Evolutionary conservation across 1,140 invertebrate species (phyloP), one percentile per base, ranked within the genome.

Genomic region (Pristionchus pacificus): DNA sequence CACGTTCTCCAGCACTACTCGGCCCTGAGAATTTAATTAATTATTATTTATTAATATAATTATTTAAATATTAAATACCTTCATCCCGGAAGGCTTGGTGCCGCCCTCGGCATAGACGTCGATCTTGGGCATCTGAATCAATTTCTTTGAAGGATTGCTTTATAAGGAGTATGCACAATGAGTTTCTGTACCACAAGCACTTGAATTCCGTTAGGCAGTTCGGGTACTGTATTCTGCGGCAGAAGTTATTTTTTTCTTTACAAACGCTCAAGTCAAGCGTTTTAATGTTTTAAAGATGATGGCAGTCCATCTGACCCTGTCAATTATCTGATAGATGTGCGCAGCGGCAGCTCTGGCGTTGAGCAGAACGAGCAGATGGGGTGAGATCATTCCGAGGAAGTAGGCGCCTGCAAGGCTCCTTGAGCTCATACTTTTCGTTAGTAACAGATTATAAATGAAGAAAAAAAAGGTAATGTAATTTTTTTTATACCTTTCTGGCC

Each of bases 121-220:
- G 63, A 86, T 86, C 1, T 63, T 61, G 29, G 73, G 74, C 31
- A 24, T 71, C 71, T 78, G 61, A 30, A 77, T 80, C 61, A 55
- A 87, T 85, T 38, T 87, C 85, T 83, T 86, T 80, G 64, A 81
- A 76, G 25, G n/a, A n/a, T n/a, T n/a, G n/a, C n/a, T n/a, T n/a
- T n/a, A n/a, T n/a, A n/a, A n/a, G n/a, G n/a, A n/a, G n/a, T n/a
- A n/a, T n/a, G n/a, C n/a, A n/a, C n/a, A n/a, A n/a, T n/a, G n/a
- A n/a, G n/a, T n/a, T n/a, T n/a, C n/a, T n/a, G n/a, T n/a, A n/a
- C n/a, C n/a, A n/a, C n/a, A n/a, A n/a, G n/a, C n/a, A n/a, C n/a
- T n/a, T n/a, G n/a, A n/a, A n/a, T n/a, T n/a, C n/a, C n/a, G n/a
- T n/a, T n/a, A n/a, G n/a, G n/a, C n/a, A n/a, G n/a, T n/a, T n/a